phyloP scores from a whole-genome alignment of 2,888 invertebrate species.

The Meandrusa payeni region DNA sequence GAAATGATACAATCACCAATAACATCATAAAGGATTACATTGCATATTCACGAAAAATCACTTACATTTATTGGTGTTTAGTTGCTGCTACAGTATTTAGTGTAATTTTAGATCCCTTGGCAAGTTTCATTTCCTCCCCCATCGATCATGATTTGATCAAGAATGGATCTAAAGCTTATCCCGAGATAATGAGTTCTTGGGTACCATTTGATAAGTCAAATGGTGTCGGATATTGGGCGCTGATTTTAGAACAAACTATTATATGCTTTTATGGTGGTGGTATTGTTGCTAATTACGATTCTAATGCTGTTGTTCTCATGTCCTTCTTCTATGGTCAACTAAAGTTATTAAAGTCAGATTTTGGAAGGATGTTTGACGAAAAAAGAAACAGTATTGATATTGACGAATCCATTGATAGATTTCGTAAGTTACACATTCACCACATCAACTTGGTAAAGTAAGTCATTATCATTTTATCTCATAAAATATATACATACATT shows the following conservation, averaged over 20 bases:
- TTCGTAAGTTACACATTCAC: constrained; percentile 53
- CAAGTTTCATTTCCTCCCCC: constrained; percentile 42
- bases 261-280: constrained; percentile 64
- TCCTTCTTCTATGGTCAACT: constrained; percentile 64
- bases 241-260: constrained; percentile 44
- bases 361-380: constrained; percentile 48
- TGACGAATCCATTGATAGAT: constrained; percentile 40
- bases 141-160: constrained; percentile 35
- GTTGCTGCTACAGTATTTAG: constrained; percentile 52
- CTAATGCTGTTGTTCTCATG: constrained; percentile 63
- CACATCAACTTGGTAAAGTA: constrained; percentile 55
- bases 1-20: constrained; percentile 36
- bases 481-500: constrained; percentile 1
- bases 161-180: constrained; percentile 48
- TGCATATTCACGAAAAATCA: constrained; percentile 54
- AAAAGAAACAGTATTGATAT: constrained; percentile 33
- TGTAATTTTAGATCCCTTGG: constrained; percentile 54
- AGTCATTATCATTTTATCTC: constrained; percentile 25
- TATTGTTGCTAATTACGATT: constrained; percentile 62
- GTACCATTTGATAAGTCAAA: constrained; percentile 53
- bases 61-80: constrained; percentile 56
- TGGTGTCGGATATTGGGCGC: constrained; percentile 52
- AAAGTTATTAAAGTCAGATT: constrained; percentile 50
- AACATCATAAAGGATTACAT: constrained; percentile 46
- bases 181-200: constrained; percentile 69